Percentiles rank a stretch among this genome's conserved stretches.
Conservation (phyloP, 2,888 invertebrate genomes). For the Cryptocheilus praepositus region DNA sequence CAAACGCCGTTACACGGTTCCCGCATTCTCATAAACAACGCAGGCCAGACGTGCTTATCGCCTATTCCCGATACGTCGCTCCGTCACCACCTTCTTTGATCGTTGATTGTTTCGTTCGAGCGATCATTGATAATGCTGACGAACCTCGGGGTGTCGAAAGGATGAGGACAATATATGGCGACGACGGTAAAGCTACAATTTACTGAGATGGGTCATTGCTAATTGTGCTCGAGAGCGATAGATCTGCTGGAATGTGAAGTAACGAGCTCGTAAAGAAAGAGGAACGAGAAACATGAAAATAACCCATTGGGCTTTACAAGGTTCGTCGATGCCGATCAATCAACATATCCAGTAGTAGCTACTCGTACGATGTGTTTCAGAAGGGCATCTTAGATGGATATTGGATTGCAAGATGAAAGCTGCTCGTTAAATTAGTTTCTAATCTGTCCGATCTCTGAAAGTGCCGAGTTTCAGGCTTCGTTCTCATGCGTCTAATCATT, state of each 20-base stretch:
- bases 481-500: constrained; percentile 64
- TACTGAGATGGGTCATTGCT: too few species aligned
- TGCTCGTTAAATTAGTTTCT: constrained; percentile 69
- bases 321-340: constrained; percentile 53
- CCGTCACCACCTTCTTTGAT: constrained; percentile 1
- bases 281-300: too few species aligned
- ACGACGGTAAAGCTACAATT: too few species aligned
- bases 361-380: constrained; percentile 43
- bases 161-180: too few species aligned
- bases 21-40: constrained; percentile 68
- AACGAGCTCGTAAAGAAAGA: too few species aligned
- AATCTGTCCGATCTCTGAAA: constrained; percentile 64
- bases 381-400: constrained; percentile 54
- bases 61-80: constrained; percentile 43
- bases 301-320: constrained; percentile 9
- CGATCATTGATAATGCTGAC: not conserved
- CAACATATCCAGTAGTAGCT: constrained; percentile 61
- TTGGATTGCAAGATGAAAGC: constrained; percentile 67
- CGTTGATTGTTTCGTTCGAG: constrained; percentile 1
- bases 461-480: constrained; percentile 55
- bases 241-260: too few species aligned
- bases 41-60: constrained; percentile 52
- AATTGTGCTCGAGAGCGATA: too few species aligned
- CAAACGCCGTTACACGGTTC: constrained; percentile 63
- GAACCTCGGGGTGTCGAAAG: too few species aligned